Evolutionary conservation across 2,797 vertebrate genomes (phyloP).

Genomic region (Gallinago stenura): DNA sequence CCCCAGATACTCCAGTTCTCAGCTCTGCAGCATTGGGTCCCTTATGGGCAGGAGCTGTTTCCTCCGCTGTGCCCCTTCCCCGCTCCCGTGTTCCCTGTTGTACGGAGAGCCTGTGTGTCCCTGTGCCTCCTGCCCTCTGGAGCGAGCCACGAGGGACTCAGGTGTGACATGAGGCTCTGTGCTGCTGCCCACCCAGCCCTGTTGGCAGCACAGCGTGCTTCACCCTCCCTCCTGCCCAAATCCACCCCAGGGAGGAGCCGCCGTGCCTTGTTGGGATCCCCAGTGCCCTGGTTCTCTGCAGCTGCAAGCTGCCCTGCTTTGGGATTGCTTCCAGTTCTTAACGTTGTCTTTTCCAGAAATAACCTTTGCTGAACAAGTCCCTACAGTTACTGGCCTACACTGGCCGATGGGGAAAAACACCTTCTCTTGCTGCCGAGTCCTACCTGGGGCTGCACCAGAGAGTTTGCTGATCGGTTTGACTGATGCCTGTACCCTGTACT

Average conservation of each 20-base stretch:
- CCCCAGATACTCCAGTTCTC: not conserved
- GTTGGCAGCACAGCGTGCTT: not conserved
- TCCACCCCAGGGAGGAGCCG: not conserved
- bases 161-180: not conserved
- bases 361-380: not conserved
- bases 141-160: accelerated
- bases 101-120: not conserved
- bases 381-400: not conserved
- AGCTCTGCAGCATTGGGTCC: not conserved
- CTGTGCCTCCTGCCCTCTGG: not conserved
- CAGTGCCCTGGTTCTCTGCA: not conserved
- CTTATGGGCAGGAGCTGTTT: not conserved
- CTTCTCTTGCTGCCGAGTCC: not conserved
- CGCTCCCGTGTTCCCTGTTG: accelerated
- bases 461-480: not conserved
- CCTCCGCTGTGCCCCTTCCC: not conserved
- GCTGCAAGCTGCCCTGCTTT: not conserved
- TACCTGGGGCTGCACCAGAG: not conserved
- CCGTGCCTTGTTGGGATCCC: not conserved
- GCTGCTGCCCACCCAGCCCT: not conserved
- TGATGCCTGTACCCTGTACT: not conserved
- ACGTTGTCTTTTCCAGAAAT: not conserved
- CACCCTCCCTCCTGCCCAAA: not conserved
- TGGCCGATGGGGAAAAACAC: not conserved
- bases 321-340: not conserved